Base-by-base conservation (phyloP, 2,888 invertebrate species). In the Xestobium rufovillosum region DNA sequence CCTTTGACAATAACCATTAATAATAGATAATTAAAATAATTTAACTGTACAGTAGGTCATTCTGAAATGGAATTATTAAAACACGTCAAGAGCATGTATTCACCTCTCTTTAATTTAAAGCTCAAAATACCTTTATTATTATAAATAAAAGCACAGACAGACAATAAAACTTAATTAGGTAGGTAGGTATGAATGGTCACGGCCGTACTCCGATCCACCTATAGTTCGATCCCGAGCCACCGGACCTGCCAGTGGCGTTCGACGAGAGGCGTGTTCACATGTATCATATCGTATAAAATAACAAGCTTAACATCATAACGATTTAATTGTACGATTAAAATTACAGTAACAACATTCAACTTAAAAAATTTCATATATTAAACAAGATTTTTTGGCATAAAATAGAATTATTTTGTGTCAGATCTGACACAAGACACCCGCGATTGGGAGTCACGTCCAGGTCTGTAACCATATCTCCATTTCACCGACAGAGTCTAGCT, bases 331-430 rank as follows among this genome's bases (percentile, higher is more conserved):
- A 62, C 56, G 58, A 59, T 62, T 52, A 59, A 58, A 61, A 57
- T 62, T 63, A 61, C 61, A 62, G 61, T 63, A 64, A 63, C 63
- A 64, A 63, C 61, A 61, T 63, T 61, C 52, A 61, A 62, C 59
- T 63, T 50, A 60, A 62, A 61, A 59, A 43, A 45, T 44, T 48
- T 39, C 42, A 45, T 44, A 44, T 39, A 41, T 42, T 45, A 47
- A 48, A 48, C 44, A 48, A 45, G 46, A 48, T 34, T 28, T 50
- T 60, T 61, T 58, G 57, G 58, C 59, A 58, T 60, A 56, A 54
- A 52, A 43, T 49, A 49, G 48, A 16, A n/a, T n/a, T n/a, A n/a
- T n/a, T n/a, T n/a, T n/a, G 23, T 19, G 23, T 19, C 23, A 19
- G 23, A n/a, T 19, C n/a, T 19, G 23, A 19, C 23, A 19, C 23